Percentiles rank a stretch among this genome's conserved stretches.
phyloP scores from a whole-genome alignment of 2,888 invertebrate genomes.

The Diarsia dahlii region DNA sequence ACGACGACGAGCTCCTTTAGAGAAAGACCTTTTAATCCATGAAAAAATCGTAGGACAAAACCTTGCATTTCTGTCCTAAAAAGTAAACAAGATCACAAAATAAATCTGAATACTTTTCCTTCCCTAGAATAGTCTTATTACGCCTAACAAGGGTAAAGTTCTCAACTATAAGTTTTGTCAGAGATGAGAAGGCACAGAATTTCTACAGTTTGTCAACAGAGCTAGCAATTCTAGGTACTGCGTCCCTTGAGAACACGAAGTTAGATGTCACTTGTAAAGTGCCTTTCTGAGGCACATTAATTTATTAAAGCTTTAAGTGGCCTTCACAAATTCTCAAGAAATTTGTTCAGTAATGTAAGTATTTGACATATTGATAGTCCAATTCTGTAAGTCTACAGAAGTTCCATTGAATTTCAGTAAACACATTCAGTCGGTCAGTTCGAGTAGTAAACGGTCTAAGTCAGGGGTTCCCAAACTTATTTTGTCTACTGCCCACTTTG shows the following conservation, averaged over 20 bases:
- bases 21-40: neutral
- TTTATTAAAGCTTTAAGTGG: conserved; percentile 24
- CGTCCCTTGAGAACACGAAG: conserved; percentile 41
- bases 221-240: conserved; percentile 27
- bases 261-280: conserved; percentile 54
- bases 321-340: conserved; percentile 12
- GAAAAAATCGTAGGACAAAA: neutral
- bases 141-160: conserved; percentile 39
- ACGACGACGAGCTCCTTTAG: no score
- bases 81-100: conserved; percentile 32
- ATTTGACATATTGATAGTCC: neutral
- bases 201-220: conserved; percentile 41
- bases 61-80: conserved; percentile 12
- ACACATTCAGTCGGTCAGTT: conserved; percentile 3
- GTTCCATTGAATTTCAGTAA: conserved; percentile 14
- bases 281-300: conserved; percentile 20
- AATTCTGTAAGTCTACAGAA: neutral
- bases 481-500: no score
- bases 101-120: conserved; percentile 21
- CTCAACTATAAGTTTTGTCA: conserved; percentile 25
- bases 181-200: conserved; percentile 47
- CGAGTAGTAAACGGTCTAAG: conserved; percentile 4
- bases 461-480: no score
- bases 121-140: conserved; percentile 32
- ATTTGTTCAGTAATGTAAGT: neutral